A percentile compares a stretch with the other conserved stretches of the same genome.
These are phyloP conservation scores for Cinara cedri DNA, from an alignment of 2,888 invertebrate genomes.

Conservation along the genomic window DNA sequence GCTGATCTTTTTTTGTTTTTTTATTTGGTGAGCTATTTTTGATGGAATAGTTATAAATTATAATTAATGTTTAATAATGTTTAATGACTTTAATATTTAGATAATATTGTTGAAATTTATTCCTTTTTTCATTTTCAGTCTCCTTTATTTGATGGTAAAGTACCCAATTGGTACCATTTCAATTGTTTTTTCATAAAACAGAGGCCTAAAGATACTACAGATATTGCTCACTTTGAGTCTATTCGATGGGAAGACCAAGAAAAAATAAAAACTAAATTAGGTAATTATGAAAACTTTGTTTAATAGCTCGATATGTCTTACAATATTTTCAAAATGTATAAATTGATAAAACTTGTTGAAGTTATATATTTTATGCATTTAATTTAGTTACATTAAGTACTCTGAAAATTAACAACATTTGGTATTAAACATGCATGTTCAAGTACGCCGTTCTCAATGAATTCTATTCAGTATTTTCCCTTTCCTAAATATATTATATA, in stretches of 20 bases:
- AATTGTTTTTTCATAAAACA: conserved; percentile 86
- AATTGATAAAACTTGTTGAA: no score
- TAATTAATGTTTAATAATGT: no score
- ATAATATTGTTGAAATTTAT: neutral
- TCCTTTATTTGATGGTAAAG: conserved; percentile 83
- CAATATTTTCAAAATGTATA: no score
- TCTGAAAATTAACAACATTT: neutral
- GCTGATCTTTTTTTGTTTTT: no score
- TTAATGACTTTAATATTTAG: no score
- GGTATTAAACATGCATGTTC: no score
- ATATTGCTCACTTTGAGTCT: conserved; percentile 80
- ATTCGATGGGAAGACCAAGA: conserved; percentile 85
- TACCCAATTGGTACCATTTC: conserved; percentile 87
- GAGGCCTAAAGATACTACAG: conserved; percentile 74
- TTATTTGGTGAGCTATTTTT: no score
- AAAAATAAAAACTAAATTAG: conserved; percentile 72
- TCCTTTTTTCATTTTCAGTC: conserved; percentile 69
- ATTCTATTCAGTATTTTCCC: neutral
- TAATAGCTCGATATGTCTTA: no score
- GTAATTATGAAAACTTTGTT: conserved; percentile 64
- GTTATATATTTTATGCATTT: no score
- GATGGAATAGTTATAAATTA: no score
- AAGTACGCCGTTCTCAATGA: neutral
- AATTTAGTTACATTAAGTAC: no score
- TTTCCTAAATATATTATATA: conserved; percentile 4